Evolutionary conservation across 2,888 invertebrate species (phyloP).

Genomic region (Cryptophagus acutangulus): DNA sequence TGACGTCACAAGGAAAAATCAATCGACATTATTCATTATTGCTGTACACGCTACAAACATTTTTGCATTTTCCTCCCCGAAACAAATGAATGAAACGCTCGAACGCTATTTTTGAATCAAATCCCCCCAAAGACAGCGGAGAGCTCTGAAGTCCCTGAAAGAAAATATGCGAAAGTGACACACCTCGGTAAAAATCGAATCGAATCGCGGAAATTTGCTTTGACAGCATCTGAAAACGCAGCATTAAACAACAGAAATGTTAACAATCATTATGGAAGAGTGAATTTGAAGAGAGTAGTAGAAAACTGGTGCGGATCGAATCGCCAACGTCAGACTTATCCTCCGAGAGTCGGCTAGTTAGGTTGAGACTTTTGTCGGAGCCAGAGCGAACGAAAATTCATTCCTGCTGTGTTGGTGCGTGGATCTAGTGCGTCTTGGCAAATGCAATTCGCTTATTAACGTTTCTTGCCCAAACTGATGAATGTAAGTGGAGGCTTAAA

Average conservation of each 20-base stretch:
- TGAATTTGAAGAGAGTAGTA: not conserved
- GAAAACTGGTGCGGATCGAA: slow-evolving; percentile 18
- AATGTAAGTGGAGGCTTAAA: slow-evolving; percentile 35
- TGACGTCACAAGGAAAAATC: slow-evolving; percentile 36
- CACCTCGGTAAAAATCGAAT: no score
- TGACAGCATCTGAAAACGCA: no score
- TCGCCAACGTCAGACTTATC: not conserved
- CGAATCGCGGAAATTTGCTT: no score
- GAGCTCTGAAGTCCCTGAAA: no score
- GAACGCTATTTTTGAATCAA: no score
- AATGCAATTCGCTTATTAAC: slow-evolving; percentile 23
- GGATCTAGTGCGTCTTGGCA: slow-evolving; percentile 7
- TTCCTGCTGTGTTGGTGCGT: not conserved
- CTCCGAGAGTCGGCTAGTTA: slow-evolving; percentile 1
- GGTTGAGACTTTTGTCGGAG: slow-evolving; percentile 3
- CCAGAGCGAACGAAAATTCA: not conserved
- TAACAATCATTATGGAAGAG: no score
- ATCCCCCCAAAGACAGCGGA: no score
- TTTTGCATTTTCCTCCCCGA: no score
- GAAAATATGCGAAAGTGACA: no score
- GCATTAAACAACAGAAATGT: no score
- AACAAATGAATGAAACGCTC: no score
- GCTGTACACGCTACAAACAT: slow-evolving; percentile 14
- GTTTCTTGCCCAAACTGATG: slow-evolving; percentile 34
- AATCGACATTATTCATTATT: slow-evolving; percentile 28